Conservation (phyloP, 2,888 invertebrate genomes). For the Apantesis nais region DNA sequence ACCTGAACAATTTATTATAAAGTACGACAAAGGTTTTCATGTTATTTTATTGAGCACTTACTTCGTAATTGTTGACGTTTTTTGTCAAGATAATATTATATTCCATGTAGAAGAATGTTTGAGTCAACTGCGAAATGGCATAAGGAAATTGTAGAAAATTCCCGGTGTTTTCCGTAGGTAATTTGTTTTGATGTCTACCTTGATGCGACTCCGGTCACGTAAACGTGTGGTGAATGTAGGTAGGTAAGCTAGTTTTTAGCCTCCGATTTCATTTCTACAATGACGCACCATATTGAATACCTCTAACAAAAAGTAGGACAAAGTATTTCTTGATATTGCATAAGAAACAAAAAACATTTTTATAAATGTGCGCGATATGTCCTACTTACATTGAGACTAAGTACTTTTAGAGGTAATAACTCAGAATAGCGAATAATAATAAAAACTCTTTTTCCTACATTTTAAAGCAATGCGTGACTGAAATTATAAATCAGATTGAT, state of each 20-base stretch:
- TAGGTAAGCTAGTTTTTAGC: slow-evolving; percentile 28
- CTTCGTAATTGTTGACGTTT: slow-evolving; percentile 13
- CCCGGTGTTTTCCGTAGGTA: slow-evolving; percentile 31
- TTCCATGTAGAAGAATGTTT: slow-evolving; percentile 6
- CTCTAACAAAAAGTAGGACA: slow-evolving; percentile 21
- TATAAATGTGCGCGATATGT: neutral
- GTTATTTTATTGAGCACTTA: slow-evolving; percentile 31
- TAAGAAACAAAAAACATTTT: slow-evolving; percentile 19
- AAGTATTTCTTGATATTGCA: slow-evolving; percentile 39
- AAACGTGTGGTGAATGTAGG: slow-evolving; percentile 36
- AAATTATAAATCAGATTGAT: neutral
- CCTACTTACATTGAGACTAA: neutral
- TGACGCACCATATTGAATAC: slow-evolving; percentile 34
- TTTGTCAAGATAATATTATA: neutral
- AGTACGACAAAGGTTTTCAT: slow-evolving; percentile 40
- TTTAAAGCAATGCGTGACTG: neutral
- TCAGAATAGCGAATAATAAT: neutral
- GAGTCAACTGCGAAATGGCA: neutral
- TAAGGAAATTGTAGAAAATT: slow-evolving; percentile 29
- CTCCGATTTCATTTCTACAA: slow-evolving; percentile 29
- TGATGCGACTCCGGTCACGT: slow-evolving; percentile 46
- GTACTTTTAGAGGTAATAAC: neutral
- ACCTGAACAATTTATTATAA: slow-evolving; percentile 47
- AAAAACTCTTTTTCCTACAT: neutral
- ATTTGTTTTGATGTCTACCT: slow-evolving; percentile 17